Evolutionary conservation across 30 jellyfish, hydroid and myxozoan genomes (phyloP).

Genomic region (Sanderia malayensis): DNA sequence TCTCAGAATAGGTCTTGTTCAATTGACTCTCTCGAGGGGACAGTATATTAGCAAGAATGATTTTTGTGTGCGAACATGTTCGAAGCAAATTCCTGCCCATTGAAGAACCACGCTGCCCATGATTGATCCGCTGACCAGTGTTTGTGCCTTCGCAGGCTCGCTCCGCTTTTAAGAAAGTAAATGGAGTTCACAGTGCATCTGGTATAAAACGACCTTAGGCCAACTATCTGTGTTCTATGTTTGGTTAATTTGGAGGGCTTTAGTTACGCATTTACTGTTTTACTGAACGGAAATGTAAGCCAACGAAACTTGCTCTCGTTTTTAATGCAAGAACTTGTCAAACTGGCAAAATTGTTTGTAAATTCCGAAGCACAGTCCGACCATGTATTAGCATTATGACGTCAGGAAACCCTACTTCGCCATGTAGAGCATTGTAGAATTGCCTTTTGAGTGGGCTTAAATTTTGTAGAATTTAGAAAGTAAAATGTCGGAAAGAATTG

Average conservation of each 20-base stretch:
- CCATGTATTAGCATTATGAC: slow-evolving; percentile 34
- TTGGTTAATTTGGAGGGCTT: too few relatives aligned
- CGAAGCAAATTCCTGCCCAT: too few relatives aligned
- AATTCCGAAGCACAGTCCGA: slow-evolving; percentile 9
- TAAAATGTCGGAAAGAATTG: slow-evolving; percentile 78
- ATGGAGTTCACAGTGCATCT: slow-evolving; percentile 7
- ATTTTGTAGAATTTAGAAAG: background rate
- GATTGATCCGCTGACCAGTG: slow-evolving; percentile 1
- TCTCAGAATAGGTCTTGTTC: too few relatives aligned
- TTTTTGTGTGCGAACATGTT: too few relatives aligned
- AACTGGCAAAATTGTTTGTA: background rate
- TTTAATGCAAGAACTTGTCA: background rate
- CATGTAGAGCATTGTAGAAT: slow-evolving; percentile 21
- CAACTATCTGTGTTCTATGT: too few relatives aligned
- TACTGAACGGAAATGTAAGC: background rate
- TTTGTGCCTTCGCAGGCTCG: slow-evolving; percentile 1
- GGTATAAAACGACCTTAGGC: slow-evolving; percentile 1
- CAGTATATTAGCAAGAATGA: too few relatives aligned
- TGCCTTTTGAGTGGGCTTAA: background rate
- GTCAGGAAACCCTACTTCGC: slow-evolving; percentile 50
- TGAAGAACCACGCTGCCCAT: background rate
- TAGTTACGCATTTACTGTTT: too few relatives aligned
- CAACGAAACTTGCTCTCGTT: background rate
- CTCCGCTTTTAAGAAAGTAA: background rate
- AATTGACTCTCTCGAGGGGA: too few relatives aligned